phyloP scores from a whole-genome alignment of 2,888 invertebrate species.

The Xylota segnis region DNA sequence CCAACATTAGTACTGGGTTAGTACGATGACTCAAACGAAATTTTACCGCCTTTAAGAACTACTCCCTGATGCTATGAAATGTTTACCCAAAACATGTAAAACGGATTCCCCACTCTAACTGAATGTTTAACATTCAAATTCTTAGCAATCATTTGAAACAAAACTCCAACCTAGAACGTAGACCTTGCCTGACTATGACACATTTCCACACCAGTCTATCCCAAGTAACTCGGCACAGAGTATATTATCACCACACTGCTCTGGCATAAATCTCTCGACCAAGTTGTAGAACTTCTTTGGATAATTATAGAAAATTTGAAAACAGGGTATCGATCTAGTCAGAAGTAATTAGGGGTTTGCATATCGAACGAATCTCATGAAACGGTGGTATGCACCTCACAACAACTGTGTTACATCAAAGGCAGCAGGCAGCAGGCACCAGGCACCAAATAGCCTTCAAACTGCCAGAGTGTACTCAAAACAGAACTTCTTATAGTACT shows the following conservation, averaged over 20 bases:
- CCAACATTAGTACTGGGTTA: too few relatives aligned
- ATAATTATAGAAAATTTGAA: slow-evolving; percentile 45
- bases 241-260: slow-evolving; percentile 22
- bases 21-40: too few relatives aligned
- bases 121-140: too few relatives aligned
- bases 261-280: not conserved
- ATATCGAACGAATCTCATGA: slow-evolving; percentile 68
- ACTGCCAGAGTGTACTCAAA: slow-evolving; percentile 40
- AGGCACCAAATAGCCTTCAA: slow-evolving; percentile 57
- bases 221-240: not conserved
- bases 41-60: too few relatives aligned
- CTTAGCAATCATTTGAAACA: too few relatives aligned
- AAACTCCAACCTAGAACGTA: too few relatives aligned
- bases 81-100: too few relatives aligned
- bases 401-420: slow-evolving; percentile 65
- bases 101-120: too few relatives aligned
- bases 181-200: not conserved
- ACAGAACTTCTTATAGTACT: slow-evolving; percentile 59
- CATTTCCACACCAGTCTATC: not conserved
- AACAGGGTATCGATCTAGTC: slow-evolving; percentile 64
- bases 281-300: slow-evolving; percentile 19
- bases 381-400: slow-evolving; percentile 46
- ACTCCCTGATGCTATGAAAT: too few relatives aligned
- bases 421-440: slow-evolving; percentile 23
- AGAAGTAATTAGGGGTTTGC: slow-evolving; percentile 71